phyloP scores from a whole-genome alignment of 2,888 invertebrate genomes.

The Idaea aversata region DNA sequence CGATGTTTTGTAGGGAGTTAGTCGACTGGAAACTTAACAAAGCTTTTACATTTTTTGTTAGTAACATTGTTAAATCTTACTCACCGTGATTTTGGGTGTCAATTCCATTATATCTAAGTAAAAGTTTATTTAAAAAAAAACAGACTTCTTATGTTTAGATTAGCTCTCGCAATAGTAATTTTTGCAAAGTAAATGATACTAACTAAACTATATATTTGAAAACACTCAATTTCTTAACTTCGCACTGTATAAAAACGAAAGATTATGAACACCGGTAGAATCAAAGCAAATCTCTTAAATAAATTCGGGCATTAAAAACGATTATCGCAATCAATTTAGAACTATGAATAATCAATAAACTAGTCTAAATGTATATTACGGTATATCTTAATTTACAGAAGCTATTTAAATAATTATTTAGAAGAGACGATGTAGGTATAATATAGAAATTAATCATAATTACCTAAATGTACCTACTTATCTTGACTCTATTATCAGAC shows the following conservation, averaged over 20 bases:
- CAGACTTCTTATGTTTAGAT: neutral
- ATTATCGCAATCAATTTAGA: conserved; percentile 43
- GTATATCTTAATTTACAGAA: conserved; percentile 40
- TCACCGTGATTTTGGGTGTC: conserved; percentile 26
- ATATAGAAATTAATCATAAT: neutral
- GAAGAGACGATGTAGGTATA: neutral
- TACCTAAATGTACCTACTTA: neutral
- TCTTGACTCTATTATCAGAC: neutral
- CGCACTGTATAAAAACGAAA: neutral
- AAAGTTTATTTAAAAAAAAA: neutral
- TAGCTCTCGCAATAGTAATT: neutral
- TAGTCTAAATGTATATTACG: conserved; percentile 34
- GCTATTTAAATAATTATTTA: conserved; percentile 29
- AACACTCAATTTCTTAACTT: neutral
- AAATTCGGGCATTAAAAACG: conserved; percentile 33
- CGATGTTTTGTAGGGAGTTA: conserved; percentile 39
- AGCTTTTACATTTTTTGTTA: conserved; percentile 36
- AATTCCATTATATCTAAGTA: conserved; percentile 11
- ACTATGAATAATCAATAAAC: conserved; percentile 51
- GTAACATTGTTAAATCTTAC: conserved; percentile 29
- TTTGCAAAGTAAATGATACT: neutral
- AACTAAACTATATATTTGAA: neutral
- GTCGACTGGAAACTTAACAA: conserved; percentile 47
- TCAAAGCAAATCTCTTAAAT: conserved; percentile 23
- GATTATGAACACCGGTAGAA: conserved; percentile 11